Conservation (phyloP, 1,140 invertebrate species). For the Anoplophora glabripennis region DNA sequence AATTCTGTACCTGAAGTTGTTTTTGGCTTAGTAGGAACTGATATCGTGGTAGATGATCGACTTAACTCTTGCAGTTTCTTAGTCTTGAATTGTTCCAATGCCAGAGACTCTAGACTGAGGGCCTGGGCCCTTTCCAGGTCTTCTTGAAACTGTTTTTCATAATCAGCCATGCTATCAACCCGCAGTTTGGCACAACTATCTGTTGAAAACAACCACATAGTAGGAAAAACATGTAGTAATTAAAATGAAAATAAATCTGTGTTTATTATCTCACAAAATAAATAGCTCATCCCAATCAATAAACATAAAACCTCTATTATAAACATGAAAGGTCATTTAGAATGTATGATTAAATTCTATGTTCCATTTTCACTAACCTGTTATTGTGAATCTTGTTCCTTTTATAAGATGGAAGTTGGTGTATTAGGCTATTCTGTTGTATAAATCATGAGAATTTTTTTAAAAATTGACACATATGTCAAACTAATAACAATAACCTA, state of each 20-base stretch:
- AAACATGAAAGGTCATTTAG: no score
- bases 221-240: background rate
- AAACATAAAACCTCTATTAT: no score
- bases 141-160: constrained; percentile 78
- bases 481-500: constrained; percentile 1
- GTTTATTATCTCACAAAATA: no score
- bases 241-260: no score
- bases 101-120: constrained; percentile 78
- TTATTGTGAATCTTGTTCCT: background rate
- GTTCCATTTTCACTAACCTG: no score
- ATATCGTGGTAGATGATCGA: constrained; percentile 22
- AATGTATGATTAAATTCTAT: no score
- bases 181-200: background rate
- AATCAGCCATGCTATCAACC: constrained; percentile 52
- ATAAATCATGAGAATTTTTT: background rate
- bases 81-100: constrained; percentile 74
- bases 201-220: background rate
- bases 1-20: constrained; percentile 31
- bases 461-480: constrained; percentile 4
- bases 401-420: no score
- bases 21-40: constrained; percentile 26
- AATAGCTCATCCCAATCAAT: no score
- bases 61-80: constrained; percentile 54
- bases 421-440: no score
- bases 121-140: constrained; percentile 83